These are phyloP conservation scores for Lepidurus apus DNA, from an alignment of 1,140 invertebrate genomes.

Conservation along the genomic window DNA sequence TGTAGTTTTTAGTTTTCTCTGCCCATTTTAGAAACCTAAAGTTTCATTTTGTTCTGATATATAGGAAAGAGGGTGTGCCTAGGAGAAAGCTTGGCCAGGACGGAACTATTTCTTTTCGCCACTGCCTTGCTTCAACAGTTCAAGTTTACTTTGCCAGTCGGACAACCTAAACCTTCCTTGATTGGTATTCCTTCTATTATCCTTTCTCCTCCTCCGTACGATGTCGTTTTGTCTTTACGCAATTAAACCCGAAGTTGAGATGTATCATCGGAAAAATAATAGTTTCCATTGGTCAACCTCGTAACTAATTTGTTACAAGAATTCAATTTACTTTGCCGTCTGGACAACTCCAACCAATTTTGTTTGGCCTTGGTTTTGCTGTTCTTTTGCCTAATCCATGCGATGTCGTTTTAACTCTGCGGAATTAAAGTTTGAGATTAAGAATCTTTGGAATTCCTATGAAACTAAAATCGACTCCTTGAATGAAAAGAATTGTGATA, in stretches of 20 bases:
- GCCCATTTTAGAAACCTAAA: not conserved
- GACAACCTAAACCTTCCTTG: constrained; percentile 38
- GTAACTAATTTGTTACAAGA: constrained; percentile 29
- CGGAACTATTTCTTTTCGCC: constrained; percentile 46
- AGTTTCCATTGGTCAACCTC: no score
- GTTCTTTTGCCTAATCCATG: not conserved
- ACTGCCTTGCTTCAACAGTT: constrained; percentile 46
- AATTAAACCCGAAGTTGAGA: not conserved
- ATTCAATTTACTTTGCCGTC: constrained; percentile 12
- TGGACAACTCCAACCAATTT: not conserved
- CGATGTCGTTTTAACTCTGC: not conserved
- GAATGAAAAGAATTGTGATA: not conserved
- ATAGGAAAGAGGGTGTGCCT: constrained; percentile 41
- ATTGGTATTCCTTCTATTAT: not conserved
- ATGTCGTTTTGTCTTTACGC: not conserved
- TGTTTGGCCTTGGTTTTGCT: not conserved
- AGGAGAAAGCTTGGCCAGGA: constrained; percentile 48
- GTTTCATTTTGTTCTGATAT: not conserved
- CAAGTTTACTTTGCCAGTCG: constrained; percentile 42
- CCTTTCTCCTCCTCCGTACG: not conserved
- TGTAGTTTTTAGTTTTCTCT: not conserved
- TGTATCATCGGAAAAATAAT: no score
- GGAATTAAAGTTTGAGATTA: no score
- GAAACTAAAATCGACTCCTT: no score
- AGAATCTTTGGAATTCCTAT: no score